Percentiles rank a stretch among this genome's conserved stretches.
Evolutionary conservation across 2,888 invertebrate species (phyloP).

Genomic region (Amphipyra berbera): DNA sequence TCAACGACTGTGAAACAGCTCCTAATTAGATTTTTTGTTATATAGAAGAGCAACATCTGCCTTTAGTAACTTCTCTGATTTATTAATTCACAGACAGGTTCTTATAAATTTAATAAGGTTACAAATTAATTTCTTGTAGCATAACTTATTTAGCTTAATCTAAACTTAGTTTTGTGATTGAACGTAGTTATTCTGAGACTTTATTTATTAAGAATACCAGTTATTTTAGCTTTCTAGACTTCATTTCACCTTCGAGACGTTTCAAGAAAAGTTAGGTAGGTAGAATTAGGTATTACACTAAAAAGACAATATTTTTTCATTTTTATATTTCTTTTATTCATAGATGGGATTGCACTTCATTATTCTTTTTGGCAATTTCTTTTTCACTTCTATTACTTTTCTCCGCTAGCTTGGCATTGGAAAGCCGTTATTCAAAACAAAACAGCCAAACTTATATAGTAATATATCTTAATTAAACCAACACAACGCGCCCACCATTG

Average conservation of each 20-base stretch:
- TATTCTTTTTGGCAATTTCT: no score
- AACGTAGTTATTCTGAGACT: background rate
- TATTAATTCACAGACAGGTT: constrained; percentile 8
- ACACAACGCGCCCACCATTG: constrained; percentile 7
- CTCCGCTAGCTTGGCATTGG: no score
- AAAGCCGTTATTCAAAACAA: background rate
- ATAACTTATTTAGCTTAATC: constrained; percentile 12
- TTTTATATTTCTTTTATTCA: no score
- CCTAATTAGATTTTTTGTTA: no score
- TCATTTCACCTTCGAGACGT: background rate
- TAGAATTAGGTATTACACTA: no score
- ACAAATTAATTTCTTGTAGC: constrained; percentile 16
- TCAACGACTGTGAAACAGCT: no score
- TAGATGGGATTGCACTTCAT: no score
- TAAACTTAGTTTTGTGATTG: constrained; percentile 7
- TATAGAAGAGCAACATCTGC: background rate
- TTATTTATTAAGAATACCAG: constrained; percentile 3
- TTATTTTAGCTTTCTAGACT: constrained; percentile 4
- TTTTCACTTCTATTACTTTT: no score
- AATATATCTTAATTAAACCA: background rate
- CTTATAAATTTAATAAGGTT: constrained; percentile 16
- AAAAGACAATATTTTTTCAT: no score
- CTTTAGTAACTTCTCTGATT: background rate
- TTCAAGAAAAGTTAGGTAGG: background rate
- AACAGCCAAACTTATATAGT: background rate